Conservation (phyloP, 2,113 vertebrate species). For the Odontophorus gujanensis region DNA sequence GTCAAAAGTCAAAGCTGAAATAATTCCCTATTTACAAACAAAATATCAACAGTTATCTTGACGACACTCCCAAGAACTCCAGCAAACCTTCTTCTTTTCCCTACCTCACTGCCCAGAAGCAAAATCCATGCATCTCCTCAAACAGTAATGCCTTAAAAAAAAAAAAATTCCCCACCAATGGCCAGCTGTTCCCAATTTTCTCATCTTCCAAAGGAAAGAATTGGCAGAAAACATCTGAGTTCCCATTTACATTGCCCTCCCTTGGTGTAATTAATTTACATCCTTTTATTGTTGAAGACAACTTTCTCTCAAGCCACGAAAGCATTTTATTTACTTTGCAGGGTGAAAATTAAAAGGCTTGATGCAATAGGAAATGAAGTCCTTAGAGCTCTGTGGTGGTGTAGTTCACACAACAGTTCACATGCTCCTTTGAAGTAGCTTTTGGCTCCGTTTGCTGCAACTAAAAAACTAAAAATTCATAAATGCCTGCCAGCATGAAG, state of each 20-base stretch:
- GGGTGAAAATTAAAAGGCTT: background rate
- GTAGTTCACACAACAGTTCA: slow-evolving; percentile 24
- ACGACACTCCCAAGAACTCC: background rate
- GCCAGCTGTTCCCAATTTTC: slow-evolving; percentile 42
- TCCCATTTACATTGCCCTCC: slow-evolving; percentile 21
- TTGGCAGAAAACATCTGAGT: background rate
- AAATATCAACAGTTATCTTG: background rate
- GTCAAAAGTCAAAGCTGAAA: background rate
- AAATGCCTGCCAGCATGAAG: slow-evolving; percentile 11
- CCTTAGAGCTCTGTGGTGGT: background rate
- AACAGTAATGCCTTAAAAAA: background rate
- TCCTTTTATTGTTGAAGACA: background rate
- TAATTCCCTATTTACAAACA: background rate
- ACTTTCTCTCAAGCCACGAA: background rate
- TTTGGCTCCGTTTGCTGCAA: slow-evolving; percentile 36
- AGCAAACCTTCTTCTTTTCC: background rate
- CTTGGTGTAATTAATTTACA: background rate
- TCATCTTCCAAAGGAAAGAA: background rate
- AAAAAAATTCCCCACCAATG: background rate
- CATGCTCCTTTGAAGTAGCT: slow-evolving; percentile 22
- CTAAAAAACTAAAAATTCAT: slow-evolving; percentile 29
- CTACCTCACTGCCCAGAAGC: background rate
- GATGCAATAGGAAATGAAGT: background rate
- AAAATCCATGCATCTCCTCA: background rate
- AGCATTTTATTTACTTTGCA: background rate